Percentiles rank a stretch among this genome's conserved stretches.
Conservation (phyloP, 1,140 invertebrate species). For the Eurosta solidaginis region DNA sequence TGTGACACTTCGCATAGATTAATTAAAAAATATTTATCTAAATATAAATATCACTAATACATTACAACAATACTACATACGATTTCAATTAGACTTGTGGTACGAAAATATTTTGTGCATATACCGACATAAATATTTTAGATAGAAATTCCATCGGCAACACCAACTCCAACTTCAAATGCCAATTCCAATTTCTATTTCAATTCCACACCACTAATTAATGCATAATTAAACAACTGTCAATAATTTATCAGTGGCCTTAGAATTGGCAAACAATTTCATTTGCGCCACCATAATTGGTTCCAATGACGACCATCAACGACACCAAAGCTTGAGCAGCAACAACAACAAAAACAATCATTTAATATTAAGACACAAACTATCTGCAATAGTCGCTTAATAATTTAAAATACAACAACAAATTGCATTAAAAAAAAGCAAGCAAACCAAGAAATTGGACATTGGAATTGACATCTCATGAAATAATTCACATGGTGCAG, state of each 20-base stretch:
- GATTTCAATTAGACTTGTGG: not conserved
- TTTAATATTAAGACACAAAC: not conserved
- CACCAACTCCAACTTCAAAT: slow-evolving; percentile 1
- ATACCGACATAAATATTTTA: not conserved
- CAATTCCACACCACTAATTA: slow-evolving; percentile 21
- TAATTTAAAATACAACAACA: no score
- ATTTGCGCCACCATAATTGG: slow-evolving; percentile 22
- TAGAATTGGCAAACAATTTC: slow-evolving; percentile 27
- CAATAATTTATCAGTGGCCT: slow-evolving; percentile 25
- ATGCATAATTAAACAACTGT: slow-evolving; percentile 24
- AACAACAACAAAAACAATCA: not conserved
- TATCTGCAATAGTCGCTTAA: not conserved
- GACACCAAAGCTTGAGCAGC: not conserved
- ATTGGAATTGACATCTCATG: slow-evolving; percentile 11
- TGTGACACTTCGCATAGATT: not conserved
- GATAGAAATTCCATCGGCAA: not conserved
- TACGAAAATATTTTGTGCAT: not conserved
- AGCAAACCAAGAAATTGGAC: not conserved
- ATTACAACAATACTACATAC: not conserved
- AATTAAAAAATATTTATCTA: not conserved
- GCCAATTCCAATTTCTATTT: slow-evolving; percentile 16
- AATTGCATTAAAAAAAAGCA: not conserved
- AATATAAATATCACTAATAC: not conserved
- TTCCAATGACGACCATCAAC: not conserved
- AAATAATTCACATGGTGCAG: not conserved